Evolutionary conservation across 2,113 vertebrate genomes (phyloP).

Genomic region (Podilymbus podiceps): DNA sequence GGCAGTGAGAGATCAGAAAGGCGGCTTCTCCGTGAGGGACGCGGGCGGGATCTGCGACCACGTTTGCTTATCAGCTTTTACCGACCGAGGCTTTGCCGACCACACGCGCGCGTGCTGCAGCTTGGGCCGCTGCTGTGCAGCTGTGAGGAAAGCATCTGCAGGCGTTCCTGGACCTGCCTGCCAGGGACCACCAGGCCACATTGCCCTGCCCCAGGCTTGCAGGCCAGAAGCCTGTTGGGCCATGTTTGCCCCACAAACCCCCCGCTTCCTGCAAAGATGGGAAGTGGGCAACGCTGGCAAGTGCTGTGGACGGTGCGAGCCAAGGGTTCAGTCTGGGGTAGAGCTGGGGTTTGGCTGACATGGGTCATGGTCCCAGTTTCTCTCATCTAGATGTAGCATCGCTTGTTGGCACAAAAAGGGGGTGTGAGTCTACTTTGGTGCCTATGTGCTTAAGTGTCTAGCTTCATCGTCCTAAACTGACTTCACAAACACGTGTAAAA

Average conservation of each 20-base stretch:
- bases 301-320: not conserved
- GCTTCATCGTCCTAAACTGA: not conserved
- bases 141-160: not conserved
- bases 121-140: fast-evolving
- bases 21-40: not conserved
- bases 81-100: not conserved
- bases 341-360: not conserved
- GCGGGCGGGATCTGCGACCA: fast-evolving
- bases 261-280: not conserved
- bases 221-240: not conserved
- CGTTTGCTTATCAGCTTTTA: not conserved
- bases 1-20: not conserved
- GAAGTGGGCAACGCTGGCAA: not conserved
- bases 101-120: fast-evolving
- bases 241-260: not conserved
- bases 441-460: not conserved
- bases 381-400: not conserved
- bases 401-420: not conserved
- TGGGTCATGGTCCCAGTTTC: not conserved
- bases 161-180: not conserved
- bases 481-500: not conserved
- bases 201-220: not conserved
- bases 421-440: not conserved
- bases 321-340: not conserved
- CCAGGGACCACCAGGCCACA: not conserved